Conservation (phyloP, 2,888 invertebrate species). For the Watsonalla binaria region DNA sequence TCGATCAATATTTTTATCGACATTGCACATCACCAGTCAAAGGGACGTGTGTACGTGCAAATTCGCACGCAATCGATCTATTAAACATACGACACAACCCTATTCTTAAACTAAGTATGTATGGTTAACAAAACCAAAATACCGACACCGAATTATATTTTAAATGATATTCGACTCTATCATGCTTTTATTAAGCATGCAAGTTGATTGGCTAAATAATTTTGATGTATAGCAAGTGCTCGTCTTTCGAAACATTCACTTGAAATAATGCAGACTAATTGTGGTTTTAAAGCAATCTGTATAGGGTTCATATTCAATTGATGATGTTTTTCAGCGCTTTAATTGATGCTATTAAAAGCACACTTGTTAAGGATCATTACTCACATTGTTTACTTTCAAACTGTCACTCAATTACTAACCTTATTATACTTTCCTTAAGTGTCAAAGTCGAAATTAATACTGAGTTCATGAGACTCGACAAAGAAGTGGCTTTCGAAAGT, state of each 20-base stretch:
- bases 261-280: not conserved
- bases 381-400: not conserved
- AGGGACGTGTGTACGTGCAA: slow-evolving; percentile 43
- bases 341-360: not conserved
- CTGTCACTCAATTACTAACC: no score
- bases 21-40: slow-evolving; percentile 25
- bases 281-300: not conserved
- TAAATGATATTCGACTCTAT: not conserved
- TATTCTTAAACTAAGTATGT: slow-evolving; percentile 11
- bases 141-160: not conserved
- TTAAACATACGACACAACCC: slow-evolving; percentile 26
- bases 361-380: not conserved
- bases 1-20: no score
- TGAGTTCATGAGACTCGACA: no score
- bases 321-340: not conserved
- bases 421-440: no score
- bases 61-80: slow-evolving; percentile 38
- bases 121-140: not conserved
- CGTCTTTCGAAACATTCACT: not conserved
- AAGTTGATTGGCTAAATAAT: not conserved
- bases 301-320: not conserved
- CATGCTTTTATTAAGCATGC: not conserved
- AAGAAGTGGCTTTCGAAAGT: no score
- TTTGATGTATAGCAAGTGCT: not conserved
- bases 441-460: no score